Conservation (phyloP, 1,140 invertebrate species). For the Bacillus rossius region DNA sequence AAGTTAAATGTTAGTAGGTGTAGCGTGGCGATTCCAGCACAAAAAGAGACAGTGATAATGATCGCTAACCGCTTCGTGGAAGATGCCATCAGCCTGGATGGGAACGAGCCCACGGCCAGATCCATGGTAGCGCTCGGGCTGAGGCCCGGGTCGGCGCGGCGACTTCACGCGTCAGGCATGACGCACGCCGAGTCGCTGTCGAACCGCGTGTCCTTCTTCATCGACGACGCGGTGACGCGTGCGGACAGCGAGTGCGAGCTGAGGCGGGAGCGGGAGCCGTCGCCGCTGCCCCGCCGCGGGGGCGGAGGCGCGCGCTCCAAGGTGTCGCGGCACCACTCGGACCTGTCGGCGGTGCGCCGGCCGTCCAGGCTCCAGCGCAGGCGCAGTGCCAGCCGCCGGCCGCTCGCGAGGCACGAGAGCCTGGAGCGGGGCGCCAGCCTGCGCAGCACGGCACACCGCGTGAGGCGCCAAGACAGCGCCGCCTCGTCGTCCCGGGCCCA, state of each 20-base stretch:
- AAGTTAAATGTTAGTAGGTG: too few relatives aligned
- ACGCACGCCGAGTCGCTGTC: slow-evolving; percentile 2
- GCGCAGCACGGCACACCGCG: neutral
- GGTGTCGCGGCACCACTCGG: neutral
- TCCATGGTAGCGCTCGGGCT: too few relatives aligned
- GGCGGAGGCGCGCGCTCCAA: neutral
- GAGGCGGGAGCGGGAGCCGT: neutral
- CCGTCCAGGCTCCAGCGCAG: neutral
- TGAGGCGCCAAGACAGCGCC: neutral
- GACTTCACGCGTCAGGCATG: too few relatives aligned
- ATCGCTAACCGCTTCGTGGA: too few relatives aligned
- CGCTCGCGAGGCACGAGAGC: neutral
- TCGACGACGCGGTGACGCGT: neutral
- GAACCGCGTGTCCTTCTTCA: slow-evolving; percentile 13
- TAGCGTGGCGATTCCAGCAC: too few relatives aligned
- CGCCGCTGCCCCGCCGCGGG: neutral
- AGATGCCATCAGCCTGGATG: too few relatives aligned
- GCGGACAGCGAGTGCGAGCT: neutral
- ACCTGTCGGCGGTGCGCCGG: neutral
- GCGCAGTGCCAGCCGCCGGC: neutral
- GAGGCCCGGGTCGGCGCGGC: too few relatives aligned
- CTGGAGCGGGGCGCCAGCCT: neutral
- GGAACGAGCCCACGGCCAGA: too few relatives aligned
- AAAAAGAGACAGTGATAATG: too few relatives aligned
- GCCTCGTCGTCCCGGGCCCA: neutral